Evolutionary conservation across 37 sponge, comb jelly and placozoan genomes (phyloP), one percentile per base, ranked within the genome.

Genomic region (Petrosia ficiformis): DNA sequence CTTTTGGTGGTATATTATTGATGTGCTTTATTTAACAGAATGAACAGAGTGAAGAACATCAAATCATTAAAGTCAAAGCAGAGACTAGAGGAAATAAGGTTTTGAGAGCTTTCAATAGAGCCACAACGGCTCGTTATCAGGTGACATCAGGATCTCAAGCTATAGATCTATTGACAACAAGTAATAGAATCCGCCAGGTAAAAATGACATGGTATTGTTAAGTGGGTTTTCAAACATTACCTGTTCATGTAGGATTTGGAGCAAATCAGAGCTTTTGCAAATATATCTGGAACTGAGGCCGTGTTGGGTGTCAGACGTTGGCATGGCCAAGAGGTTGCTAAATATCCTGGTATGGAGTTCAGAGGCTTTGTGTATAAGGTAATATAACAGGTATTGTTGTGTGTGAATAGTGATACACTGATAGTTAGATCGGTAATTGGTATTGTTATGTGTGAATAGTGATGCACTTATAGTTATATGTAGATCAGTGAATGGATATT

Each of bases 321-420:
- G 82, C 33, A 67, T 14, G n/a, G 52, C 0, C 44, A 81, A 8
- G 54, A 48, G 8, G 28, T 85, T 1, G 42, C 86, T 28, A 74
- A 72, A 16, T 54, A 90, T 59, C 74, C 79, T 44, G 86, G 82
- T 32, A 85, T 90, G 86, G 22, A 44, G 43, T 78, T 90, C 68
- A 77, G 91, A 26, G 91, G 82, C 4, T 90, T 90, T 59, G 91
- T 90, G 63, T 74, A 82, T 65, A 71, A 82, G 59, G 86, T 79
- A 57, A 77, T 72, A 8, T 35, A 60, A 4, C n/a, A 19, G 10
- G 54, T 48, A 16, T n/a, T n/a, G n/a, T n/a, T n/a, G n/a, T n/a
- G n/a, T n/a, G n/a, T n/a, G n/a, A n/a, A n/a, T n/a, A n/a, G n/a
- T n/a, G n/a, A n/a, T n/a, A n/a, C n/a, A n/a, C n/a, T n/a, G n/a